Conservation (phyloP, 2,797 vertebrate species). For the Falco peregrinus region DNA sequence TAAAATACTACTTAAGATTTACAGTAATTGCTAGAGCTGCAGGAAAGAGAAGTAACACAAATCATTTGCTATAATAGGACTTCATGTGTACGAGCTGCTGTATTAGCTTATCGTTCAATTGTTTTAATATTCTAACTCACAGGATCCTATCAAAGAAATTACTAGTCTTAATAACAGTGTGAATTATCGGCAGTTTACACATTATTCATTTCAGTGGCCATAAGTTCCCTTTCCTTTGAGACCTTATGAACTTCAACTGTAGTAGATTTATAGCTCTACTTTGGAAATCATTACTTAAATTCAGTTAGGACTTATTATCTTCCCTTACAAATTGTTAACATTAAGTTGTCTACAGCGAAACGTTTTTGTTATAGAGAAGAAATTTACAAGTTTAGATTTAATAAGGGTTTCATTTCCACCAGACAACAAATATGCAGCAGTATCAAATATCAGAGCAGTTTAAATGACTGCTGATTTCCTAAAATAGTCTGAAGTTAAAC, state of each 20-base stretch:
- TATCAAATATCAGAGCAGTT: neutral
- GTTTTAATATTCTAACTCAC: neutral
- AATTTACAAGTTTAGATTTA: slow-evolving; percentile 49
- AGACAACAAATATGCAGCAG: slow-evolving; percentile 13
- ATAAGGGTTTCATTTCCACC: neutral
- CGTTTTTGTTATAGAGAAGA: slow-evolving; percentile 28
- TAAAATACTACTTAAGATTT: slow-evolving; percentile 38
- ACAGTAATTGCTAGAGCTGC: neutral
- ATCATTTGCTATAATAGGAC: slow-evolving; percentile 23
- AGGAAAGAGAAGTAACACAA: slow-evolving; percentile 24
- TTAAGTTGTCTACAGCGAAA: slow-evolving; percentile 12
- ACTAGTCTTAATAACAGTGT: slow-evolving; percentile 8
- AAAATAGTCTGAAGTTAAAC: neutral
- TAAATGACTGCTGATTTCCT: neutral
- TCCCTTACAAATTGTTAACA: slow-evolving; percentile 53
- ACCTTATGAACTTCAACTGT: slow-evolving; percentile 15
- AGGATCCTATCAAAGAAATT: slow-evolving; percentile 32
- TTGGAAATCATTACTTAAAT: slow-evolving; percentile 50
- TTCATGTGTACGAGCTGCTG: neutral
- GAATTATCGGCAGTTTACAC: slow-evolving; percentile 18
- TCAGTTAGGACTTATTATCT: slow-evolving; percentile 38
- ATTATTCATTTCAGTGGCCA: slow-evolving; percentile 9
- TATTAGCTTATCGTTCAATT: neutral
- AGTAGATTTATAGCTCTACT: slow-evolving; percentile 53
- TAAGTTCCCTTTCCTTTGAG: slow-evolving; percentile 45